Evolutionary conservation across 1,140 invertebrate genomes (phyloP).

Genomic region (Akabosia matsudoensis): DNA sequence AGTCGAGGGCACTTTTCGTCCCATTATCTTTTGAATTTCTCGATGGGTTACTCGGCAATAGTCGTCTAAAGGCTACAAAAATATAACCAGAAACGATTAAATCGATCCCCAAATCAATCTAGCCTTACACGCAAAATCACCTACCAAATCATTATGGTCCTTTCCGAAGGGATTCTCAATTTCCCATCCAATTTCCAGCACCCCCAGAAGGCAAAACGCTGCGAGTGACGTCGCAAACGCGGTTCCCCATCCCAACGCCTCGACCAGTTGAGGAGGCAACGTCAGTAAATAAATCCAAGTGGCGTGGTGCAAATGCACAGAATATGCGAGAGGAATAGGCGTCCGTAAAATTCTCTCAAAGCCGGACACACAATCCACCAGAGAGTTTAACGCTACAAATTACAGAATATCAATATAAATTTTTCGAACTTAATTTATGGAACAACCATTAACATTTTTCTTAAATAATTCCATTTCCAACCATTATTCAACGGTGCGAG

Average conservation of each 20-base stretch:
- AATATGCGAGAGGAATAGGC: constrained; percentile 45
- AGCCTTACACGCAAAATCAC: background rate
- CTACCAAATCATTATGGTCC: constrained; percentile 42
- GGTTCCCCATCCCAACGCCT: constrained; percentile 37
- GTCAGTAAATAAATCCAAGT: constrained; percentile 44
- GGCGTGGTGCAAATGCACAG: constrained; percentile 43
- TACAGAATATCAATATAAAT: background rate
- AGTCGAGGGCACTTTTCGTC: constrained; percentile 28
- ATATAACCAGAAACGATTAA: background rate
- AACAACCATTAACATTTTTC: no score
- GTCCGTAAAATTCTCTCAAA: constrained; percentile 44
- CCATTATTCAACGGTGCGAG: background rate
- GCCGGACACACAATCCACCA: constrained; percentile 42
- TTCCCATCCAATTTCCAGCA: constrained; percentile 45
- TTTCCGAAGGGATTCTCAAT: constrained; percentile 45
- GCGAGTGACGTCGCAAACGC: constrained; percentile 38
- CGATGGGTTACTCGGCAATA: constrained; percentile 41
- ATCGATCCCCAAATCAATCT: background rate
- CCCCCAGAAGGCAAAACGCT: constrained; percentile 42
- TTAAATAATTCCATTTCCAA: background rate
- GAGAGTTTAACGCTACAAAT: constrained; percentile 28
- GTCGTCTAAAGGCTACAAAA: constrained; percentile 40
- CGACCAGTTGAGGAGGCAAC: constrained; percentile 41
- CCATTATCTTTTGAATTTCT: constrained; percentile 40
- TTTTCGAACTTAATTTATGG: background rate